Percentiles rank a stretch among this genome's conserved stretches.
Evolutionary conservation across 1,140 invertebrate genomes (phyloP).

Genomic region (Leptopilina clavipes): DNA sequence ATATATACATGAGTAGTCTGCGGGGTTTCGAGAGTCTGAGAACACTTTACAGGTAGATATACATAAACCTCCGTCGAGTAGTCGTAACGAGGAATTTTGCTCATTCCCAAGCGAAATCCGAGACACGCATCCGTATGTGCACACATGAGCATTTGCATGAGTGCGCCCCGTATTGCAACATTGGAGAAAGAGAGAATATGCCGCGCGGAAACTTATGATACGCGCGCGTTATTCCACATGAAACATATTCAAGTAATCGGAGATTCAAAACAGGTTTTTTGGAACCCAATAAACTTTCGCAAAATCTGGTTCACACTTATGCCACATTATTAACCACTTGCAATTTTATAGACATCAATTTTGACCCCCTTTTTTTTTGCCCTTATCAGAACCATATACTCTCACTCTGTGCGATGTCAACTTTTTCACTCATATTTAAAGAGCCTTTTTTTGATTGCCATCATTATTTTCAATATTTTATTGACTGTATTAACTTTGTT

Average conservation of each 20-base stretch:
- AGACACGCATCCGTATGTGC: conserved; percentile 24
- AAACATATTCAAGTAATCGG: conserved; percentile 17
- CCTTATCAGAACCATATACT: not conserved
- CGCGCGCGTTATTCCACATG: not conserved
- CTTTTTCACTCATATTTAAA: not conserved
- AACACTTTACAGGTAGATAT: conserved; percentile 15
- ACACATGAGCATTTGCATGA: not conserved
- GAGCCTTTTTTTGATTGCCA: not conserved
- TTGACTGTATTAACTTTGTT: not conserved
- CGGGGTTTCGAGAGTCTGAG: too few species aligned
- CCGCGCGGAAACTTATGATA: not conserved
- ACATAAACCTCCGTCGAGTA: not conserved
- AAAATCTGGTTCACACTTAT: conserved; percentile 22
- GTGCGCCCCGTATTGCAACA: not conserved
- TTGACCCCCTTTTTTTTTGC: not conserved
- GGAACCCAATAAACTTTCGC: not conserved
- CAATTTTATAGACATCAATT: conserved; percentile 3
- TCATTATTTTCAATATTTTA: not conserved
- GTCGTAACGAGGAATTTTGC: conserved; percentile 23
- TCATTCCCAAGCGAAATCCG: conserved; percentile 28
- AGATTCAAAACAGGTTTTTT: conserved; percentile 13
- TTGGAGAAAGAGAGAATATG: not conserved
- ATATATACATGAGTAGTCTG: not conserved
- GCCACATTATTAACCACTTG: not conserved
- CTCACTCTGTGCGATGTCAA: conserved; percentile 1